Conservation (phyloP, 2,113 vertebrate genomes). For the Trogon melanurus region DNA sequence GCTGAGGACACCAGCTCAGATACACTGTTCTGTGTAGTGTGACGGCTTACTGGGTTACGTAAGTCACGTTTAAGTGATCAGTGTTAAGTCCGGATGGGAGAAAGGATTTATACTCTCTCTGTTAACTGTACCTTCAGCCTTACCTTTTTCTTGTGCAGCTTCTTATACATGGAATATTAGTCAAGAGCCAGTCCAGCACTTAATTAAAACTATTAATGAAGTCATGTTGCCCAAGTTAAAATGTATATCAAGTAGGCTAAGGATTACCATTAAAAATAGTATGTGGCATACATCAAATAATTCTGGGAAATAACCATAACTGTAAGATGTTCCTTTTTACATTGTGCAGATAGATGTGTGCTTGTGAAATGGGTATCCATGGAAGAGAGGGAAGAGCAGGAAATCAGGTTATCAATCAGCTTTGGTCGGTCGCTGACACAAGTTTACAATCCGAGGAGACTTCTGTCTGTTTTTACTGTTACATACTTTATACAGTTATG, state of each 20-base stretch:
- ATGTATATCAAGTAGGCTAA: neutral
- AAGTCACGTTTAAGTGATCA: constrained; percentile 51
- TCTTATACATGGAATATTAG: neutral
- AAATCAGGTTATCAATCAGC: neutral
- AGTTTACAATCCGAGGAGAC: neutral
- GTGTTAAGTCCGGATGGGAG: constrained; percentile 32
- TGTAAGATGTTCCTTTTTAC: neutral
- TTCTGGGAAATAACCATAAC: neutral
- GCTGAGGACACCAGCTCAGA: neutral
- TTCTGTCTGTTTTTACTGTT: neutral
- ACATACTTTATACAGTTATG: rapidly evolving
- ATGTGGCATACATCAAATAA: neutral
- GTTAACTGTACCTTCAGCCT: neutral
- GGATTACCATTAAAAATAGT: neutral
- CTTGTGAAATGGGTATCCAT: neutral
- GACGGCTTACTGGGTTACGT: constrained; percentile 49
- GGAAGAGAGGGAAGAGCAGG: neutral
- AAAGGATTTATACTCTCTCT: constrained; percentile 28
- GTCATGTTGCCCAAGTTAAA: neutral
- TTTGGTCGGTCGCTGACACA: neutral
- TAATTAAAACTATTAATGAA: neutral
- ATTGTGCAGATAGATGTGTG: neutral
- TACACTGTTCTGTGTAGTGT: neutral
- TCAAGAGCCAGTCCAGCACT: neutral
- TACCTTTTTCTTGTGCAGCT: neutral